A percentile compares a stretch with the other conserved stretches of the same genome.
These are phyloP conservation scores for Oriolus oriolus DNA, from an alignment of 2,113 vertebrate genomes.

Conservation along the genomic window DNA sequence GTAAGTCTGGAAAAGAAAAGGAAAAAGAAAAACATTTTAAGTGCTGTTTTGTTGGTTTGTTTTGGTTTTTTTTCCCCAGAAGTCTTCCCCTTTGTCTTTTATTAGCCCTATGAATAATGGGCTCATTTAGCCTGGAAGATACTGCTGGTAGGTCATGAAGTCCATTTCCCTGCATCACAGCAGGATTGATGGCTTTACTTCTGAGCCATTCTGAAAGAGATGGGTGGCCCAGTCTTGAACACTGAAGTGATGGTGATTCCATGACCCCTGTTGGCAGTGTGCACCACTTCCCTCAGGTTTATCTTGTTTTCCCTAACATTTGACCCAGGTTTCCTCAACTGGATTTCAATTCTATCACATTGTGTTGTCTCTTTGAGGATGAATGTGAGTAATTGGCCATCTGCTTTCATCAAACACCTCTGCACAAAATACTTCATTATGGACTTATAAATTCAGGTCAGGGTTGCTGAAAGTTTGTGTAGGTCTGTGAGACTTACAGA, in stretches of 20 bases:
- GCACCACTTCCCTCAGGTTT: background rate
- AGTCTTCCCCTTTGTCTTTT: slow-evolving; percentile 23
- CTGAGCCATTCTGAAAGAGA: background rate
- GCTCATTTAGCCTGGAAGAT: slow-evolving; percentile 34
- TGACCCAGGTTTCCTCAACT: background rate
- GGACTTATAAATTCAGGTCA: background rate
- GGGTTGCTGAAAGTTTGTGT: background rate
- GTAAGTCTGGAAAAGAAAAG: background rate
- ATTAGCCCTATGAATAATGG: slow-evolving; percentile 46
- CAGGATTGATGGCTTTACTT: slow-evolving; percentile 44
- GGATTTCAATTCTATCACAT: background rate
- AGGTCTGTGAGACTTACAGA: background rate
- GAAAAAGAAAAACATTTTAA: background rate
- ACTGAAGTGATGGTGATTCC: background rate
- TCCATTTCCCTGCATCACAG: slow-evolving; percentile 1
- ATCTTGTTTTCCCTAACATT: background rate
- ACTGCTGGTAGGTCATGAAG: slow-evolving; percentile 8
- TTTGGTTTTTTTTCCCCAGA: background rate
- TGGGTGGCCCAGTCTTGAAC: slow-evolving; percentile 37
- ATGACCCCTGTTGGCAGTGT: slow-evolving; percentile 1
- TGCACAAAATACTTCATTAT: background rate
- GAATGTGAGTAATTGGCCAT: background rate
- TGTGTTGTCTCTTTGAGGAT: background rate
- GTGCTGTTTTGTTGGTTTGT: background rate
- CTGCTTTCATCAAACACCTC: background rate